Evolutionary conservation across 2,888 invertebrate species (phyloP), one percentile per base, ranked within the genome.

Genomic region (Acronicta alni): DNA sequence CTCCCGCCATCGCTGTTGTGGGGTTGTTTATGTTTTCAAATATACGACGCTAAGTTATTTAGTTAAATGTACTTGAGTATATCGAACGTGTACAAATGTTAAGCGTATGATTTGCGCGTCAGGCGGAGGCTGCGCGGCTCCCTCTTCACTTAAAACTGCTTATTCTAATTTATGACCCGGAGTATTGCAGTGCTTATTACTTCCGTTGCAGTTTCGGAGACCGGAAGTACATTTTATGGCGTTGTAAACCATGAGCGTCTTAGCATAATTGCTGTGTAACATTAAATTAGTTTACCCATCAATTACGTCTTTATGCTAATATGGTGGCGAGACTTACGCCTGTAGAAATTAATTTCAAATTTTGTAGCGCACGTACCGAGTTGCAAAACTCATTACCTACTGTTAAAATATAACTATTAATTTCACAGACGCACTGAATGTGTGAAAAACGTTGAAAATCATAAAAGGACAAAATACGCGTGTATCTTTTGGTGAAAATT

Each of bases 101-200:
- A 78, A 70, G 65, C 65, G 67, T 77, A 76, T 75, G 75, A 72
- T 75, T 72, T 72, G 71, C 67, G 77, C 71, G 72, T 76, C 78
- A 78, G 75, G 56, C 66, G 75, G 72, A 81, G 76, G 77, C 83
- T 77, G 79, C 70, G 69, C 57, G 73, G 80, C 81, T 75, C 85
- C 85, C 88, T 85, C 85, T 82, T 83, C 84, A 84, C 88, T 89
- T 88, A 87, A 89, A 90, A 91, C 90, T 92, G 88, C 88, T 92
- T 90, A 93, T 92, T 92, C 89, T 92, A 92, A 92, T 93, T 93
- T 93, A 93, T 89, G 78, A 79, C 67, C 82, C 77, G 77, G 82
- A 89, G 91, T 90, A 91, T 92, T 92, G 92, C 93, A 90, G 86
- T 90, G 90, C 89, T 92, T 92, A 92, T 91, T 92, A 92, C 92